These are phyloP conservation scores for Xanthia togata DNA, from an alignment of 2,888 invertebrate species.

Conservation along the genomic window DNA sequence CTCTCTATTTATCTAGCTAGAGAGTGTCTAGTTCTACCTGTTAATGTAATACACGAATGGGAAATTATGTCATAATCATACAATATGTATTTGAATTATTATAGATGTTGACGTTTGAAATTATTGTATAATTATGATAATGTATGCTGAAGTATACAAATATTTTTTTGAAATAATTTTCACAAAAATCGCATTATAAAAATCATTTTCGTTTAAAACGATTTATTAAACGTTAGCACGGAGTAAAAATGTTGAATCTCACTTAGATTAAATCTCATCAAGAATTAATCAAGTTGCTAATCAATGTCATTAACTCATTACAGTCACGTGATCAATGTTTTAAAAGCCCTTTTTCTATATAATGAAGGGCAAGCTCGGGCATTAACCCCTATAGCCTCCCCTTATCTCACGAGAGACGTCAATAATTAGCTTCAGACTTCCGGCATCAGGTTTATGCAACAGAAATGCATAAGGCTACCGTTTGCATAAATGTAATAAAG, in stretches of 20 bases:
- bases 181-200: accelerated
- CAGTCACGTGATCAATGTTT: constrained; percentile 10
- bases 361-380: constrained; percentile 22
- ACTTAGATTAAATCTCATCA: neutral
- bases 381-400: constrained; percentile 28
- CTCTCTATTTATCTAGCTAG: constrained; percentile 54
- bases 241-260: no score
- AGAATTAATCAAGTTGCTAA: neutral
- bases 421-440: constrained; percentile 62
- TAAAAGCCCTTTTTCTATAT: constrained; percentile 25
- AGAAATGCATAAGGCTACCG: constrained; percentile 68
- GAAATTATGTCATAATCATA: neutral
- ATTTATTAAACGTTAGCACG: neutral
- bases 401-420: constrained; percentile 36
- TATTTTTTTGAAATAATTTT: neutral
- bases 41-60: constrained; percentile 6
- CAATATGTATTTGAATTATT: neutral
- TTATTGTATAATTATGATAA: neutral
- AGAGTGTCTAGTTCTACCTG: constrained; percentile 12
- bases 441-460: constrained; percentile 70
- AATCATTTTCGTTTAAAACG: neutral
- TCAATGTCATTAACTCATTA: neutral
- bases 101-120: no score
- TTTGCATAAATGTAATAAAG: constrained; percentile 72
- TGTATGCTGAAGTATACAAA: neutral